Conservation (phyloP, 2,888 invertebrate species). For the Pharmacophagus antenor region DNA sequence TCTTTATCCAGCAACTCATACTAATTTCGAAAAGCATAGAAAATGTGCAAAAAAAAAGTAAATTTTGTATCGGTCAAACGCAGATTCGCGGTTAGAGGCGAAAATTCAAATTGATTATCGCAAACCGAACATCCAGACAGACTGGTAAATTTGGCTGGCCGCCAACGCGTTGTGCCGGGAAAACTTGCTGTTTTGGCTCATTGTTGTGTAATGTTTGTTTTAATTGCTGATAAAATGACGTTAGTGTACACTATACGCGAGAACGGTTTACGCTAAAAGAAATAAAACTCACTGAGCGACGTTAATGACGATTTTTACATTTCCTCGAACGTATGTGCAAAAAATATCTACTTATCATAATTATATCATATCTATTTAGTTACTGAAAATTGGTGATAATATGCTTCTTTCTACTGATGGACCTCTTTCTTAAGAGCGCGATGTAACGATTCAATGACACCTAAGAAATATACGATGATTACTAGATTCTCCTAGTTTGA, state of each 20-base stretch:
- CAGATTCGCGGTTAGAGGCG: slow-evolving; percentile 37
- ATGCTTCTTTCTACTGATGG: no score
- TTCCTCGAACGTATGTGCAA: background rate
- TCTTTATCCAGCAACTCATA: background rate
- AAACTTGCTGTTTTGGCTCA: slow-evolving; percentile 54
- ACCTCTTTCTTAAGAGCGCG: no score
- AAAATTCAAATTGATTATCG: slow-evolving; percentile 56
- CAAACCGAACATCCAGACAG: slow-evolving; percentile 52
- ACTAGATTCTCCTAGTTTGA: no score
- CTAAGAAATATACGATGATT: no score
- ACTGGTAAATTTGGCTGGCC: slow-evolving; percentile 48
- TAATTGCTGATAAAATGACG: slow-evolving; percentile 39
- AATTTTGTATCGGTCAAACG: background rate
- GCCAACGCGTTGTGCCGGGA: slow-evolving; percentile 49
- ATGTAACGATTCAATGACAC: no score
- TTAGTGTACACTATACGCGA: slow-evolving; percentile 31
- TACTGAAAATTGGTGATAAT: background rate
- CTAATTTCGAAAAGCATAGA: slow-evolving; percentile 3
- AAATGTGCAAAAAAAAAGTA: background rate
- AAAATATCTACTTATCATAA: background rate
- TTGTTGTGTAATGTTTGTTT: slow-evolving; percentile 40
- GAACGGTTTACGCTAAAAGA: slow-evolving; percentile 17
- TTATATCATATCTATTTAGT: background rate
- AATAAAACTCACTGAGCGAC: slow-evolving; percentile 14
- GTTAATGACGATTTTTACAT: slow-evolving; percentile 4